Conservation (phyloP, 2,797 vertebrate genomes). For the Nasua narica region DNA sequence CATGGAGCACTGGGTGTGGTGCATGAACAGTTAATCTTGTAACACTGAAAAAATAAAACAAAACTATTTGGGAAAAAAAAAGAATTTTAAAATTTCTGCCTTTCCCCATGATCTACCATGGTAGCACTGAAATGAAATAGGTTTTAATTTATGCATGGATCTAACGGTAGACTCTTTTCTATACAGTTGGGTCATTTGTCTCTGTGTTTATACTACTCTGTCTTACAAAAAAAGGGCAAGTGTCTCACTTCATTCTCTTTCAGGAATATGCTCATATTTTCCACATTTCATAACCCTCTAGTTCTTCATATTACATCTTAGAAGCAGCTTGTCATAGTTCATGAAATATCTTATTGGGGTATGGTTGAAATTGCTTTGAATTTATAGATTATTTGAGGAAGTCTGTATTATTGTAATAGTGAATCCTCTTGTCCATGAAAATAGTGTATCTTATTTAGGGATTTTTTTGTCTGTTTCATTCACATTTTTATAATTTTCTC, state of each 20-base stretch:
- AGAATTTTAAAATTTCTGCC: background rate
- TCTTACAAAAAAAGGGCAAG: background rate
- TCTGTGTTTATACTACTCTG: background rate
- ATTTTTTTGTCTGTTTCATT: background rate
- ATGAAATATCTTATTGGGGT: background rate
- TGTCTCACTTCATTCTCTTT: background rate
- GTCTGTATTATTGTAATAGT: background rate
- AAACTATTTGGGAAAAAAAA: no score
- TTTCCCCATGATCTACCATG: background rate
- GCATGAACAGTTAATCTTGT: no score
- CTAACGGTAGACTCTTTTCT: background rate
- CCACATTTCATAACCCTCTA: background rate
- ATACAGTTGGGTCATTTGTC: background rate
- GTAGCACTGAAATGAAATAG: background rate
- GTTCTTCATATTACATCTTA: background rate
- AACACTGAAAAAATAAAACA: no score
- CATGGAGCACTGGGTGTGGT: no score
- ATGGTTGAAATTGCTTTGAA: slow-evolving; percentile 10
- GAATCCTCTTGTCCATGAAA: background rate
- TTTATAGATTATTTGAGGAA: background rate
- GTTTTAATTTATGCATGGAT: background rate
- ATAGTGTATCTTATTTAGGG: background rate
- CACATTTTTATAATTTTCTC: slow-evolving; percentile 4
- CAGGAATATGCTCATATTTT: background rate
- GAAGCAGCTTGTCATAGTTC: background rate